Percentiles rank a stretch among this genome's conserved stretches.
These are phyloP conservation scores for Lichenostomus cassidix DNA, from an alignment of 2,113 vertebrate species.

Conservation along the genomic window DNA sequence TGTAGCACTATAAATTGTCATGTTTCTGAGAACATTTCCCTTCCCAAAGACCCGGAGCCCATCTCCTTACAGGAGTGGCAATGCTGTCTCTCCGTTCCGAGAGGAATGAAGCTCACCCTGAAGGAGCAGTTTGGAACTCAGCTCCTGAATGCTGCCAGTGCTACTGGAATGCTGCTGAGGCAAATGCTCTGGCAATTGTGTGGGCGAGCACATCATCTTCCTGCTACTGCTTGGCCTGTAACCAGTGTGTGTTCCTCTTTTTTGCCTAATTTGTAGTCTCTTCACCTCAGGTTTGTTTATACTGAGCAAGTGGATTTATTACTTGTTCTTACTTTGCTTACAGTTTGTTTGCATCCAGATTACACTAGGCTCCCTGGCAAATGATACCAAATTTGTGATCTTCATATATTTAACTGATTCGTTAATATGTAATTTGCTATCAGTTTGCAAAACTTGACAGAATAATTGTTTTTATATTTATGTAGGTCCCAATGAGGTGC, in stretches of 20 bases:
- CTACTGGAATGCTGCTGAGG: neutral
- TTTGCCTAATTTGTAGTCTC: slow-evolving; percentile 5
- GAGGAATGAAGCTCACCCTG: neutral
- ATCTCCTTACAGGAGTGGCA: neutral
- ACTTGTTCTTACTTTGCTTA: slow-evolving; percentile 6
- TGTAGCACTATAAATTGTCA: neutral
- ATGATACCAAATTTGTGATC: neutral
- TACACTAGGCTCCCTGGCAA: neutral
- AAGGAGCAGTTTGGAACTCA: neutral
- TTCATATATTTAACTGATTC: slow-evolving; percentile 11
- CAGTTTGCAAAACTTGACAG: neutral
- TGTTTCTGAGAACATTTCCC: neutral
- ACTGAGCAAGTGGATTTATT: neutral
- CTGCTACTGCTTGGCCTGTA: neutral
- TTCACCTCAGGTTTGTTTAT: slow-evolving; percentile 8
- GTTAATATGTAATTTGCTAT: neutral
- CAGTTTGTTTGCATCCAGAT: slow-evolving; percentile 16
- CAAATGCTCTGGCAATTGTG: fast-evolving
- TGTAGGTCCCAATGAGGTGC: neutral
- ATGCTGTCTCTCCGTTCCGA: neutral
- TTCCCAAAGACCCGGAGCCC: neutral
- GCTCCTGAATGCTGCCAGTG: neutral
- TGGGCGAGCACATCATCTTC: neutral
- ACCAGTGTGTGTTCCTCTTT: neutral
- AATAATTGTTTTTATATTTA: neutral